Evolutionary conservation across 2,888 invertebrate species (phyloP).

Genomic region (Acleris holmiana): DNA sequence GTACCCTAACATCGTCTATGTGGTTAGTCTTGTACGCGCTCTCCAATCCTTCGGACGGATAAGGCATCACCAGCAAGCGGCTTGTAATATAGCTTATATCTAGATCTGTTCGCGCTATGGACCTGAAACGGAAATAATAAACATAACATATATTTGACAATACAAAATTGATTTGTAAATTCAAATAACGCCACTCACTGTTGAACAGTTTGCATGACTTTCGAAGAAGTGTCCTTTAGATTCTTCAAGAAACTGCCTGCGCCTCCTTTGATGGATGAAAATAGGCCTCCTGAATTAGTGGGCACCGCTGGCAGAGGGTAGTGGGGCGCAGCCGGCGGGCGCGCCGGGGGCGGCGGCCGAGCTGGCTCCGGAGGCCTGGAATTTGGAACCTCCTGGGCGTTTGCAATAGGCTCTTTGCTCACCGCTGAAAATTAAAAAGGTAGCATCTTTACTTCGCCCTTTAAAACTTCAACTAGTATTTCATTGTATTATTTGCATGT

Average conservation of each 20-base stretch:
- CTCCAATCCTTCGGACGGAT: constrained; percentile 96
- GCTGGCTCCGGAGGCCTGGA: constrained; percentile 68
- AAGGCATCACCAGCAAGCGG: constrained; percentile 96
- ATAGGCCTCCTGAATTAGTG: constrained; percentile 85
- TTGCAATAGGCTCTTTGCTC: constrained; percentile 58
- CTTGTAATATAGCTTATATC: constrained; percentile 97
- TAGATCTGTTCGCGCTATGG: constrained; percentile 93
- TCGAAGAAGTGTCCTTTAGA: constrained; percentile 96
- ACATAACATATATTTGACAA: too few species aligned
- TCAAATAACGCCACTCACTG: constrained; percentile 84
- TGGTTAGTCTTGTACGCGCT: constrained; percentile 96
- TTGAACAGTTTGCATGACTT: constrained; percentile 98
- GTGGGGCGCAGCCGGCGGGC: constrained; percentile 64
- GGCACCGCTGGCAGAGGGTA: constrained; percentile 58
- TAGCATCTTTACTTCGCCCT: constrained; percentile 10
- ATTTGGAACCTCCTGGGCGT: constrained; percentile 59
- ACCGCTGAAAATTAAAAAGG: constrained; percentile 57
- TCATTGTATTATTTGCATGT: constrained; percentile 13
- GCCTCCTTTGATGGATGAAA: constrained; percentile 95
- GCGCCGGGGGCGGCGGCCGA: constrained; percentile 61
- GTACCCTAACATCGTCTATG: constrained; percentile 93
- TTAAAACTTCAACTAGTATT: constrained; percentile 52
- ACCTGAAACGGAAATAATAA: constrained; percentile 68
- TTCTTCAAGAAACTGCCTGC: constrained; percentile 97
- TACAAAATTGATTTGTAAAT: constrained; percentile 4